These are phyloP conservation scores for Brachionichthys hirsutus DNA, from an alignment of 2,113 vertebrate species.

Conservation along the genomic window DNA sequence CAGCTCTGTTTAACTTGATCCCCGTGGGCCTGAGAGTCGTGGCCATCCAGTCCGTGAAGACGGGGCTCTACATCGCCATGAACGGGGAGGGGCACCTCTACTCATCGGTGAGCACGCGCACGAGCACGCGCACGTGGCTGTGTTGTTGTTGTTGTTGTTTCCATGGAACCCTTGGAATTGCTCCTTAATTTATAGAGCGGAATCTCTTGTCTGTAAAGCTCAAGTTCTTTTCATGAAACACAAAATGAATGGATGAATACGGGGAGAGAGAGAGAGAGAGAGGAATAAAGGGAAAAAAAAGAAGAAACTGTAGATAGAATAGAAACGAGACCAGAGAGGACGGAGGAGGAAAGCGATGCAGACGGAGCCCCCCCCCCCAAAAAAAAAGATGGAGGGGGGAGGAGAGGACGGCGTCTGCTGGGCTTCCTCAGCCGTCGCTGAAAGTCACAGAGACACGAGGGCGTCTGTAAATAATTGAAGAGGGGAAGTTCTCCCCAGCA, in stretches of 20 bases:
- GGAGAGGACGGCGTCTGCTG: conserved; percentile 36
- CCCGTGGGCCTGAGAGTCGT: conserved; percentile 95
- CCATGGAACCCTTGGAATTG: no score
- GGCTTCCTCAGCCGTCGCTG: conserved; percentile 53
- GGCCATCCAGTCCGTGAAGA: conserved; percentile 96
- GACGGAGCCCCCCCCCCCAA: background rate
- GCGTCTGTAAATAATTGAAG: conserved; percentile 70
- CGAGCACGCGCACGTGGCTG: no score
- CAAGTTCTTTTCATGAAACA: no score
- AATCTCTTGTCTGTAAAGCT: no score
- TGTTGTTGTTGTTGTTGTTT: no score
- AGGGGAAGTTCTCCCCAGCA: conserved; percentile 58
- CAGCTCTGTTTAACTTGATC: conserved; percentile 97
- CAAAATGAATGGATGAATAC: no score
- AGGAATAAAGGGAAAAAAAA: background rate
- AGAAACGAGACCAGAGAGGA: background rate
- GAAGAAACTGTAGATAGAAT: background rate
- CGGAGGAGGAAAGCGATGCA: background rate
- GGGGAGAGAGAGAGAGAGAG: no score
- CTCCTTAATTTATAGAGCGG: no score
- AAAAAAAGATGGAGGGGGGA: background rate
- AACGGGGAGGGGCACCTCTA: conserved; percentile 97
- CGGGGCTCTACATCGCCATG: conserved; percentile 93
- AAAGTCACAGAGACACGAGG: conserved; percentile 63
- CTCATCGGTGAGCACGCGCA: conserved; percentile 96